A percentile compares a stretch with the other conserved stretches of the same genome.
phyloP scores from a whole-genome alignment of 2,113 vertebrate species.

The Tetrax tetrax region DNA sequence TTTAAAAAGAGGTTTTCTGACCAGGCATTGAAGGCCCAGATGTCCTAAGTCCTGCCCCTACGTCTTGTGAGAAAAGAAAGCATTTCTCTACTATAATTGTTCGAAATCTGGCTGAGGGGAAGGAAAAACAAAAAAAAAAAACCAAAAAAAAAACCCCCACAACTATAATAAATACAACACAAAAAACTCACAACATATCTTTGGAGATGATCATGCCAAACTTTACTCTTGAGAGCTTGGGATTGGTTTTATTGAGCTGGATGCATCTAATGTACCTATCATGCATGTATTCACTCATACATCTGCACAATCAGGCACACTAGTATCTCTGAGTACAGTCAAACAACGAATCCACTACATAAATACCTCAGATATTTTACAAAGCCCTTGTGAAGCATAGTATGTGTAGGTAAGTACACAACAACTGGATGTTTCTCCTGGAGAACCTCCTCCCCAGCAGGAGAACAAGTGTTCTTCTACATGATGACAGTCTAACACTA shows the following conservation, averaged over 20 bases:
- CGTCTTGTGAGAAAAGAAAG: not conserved
- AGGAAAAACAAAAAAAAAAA: not conserved
- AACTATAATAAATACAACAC: not conserved
- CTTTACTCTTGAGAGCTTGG: not conserved
- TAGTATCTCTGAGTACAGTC: not conserved
- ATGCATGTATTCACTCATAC: rapidly evolving
- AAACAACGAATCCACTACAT: not conserved
- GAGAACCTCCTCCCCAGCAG: not conserved
- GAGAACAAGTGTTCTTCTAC: not conserved
- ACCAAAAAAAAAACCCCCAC: no score
- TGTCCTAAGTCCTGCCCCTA: not conserved
- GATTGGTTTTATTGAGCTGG: not conserved
- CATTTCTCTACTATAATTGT: not conserved
- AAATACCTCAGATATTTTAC: not conserved
- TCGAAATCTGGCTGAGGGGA: not conserved
- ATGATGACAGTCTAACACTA: no score
- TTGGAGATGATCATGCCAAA: not conserved
- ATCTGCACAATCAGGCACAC: not conserved
- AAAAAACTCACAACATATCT: not conserved
- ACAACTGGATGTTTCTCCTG: not conserved
- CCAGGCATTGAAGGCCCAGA: not conserved
- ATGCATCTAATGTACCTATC: not conserved
- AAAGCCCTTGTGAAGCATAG: not conserved
- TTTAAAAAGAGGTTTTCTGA: not conserved
- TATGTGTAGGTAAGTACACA: not conserved